Percentiles rank a stretch among this genome's conserved stretches.
phyloP scores from a whole-genome alignment of 1,140 invertebrate species.

The Coelopa frigida region DNA sequence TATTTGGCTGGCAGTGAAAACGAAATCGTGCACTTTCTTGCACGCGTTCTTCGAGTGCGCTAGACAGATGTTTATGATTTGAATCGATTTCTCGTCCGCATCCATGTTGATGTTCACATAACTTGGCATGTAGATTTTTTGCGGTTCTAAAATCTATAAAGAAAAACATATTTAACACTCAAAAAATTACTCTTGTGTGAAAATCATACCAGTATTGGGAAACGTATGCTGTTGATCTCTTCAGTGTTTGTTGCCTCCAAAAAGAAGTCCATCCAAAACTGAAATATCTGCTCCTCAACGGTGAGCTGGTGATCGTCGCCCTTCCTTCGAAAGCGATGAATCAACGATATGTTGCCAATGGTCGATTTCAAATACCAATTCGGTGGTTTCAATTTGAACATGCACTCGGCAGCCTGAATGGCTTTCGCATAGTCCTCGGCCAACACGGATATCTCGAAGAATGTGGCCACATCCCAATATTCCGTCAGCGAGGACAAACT shows the following conservation, averaged over 20 bases:
- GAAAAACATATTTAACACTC: conserved; percentile 15
- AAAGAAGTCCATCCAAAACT: conserved; percentile 99
- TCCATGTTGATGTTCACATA: conserved; percentile 92
- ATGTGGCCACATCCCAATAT: conserved; percentile 99
- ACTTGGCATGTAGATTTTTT: conserved; percentile 87
- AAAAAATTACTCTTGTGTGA: not conserved
- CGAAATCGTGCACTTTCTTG: conserved; percentile 85
- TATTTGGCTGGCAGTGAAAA: conserved; percentile 87
- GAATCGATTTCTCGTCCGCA: conserved; percentile 83
- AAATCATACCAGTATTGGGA: conserved; percentile 58
- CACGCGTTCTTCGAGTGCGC: conserved; percentile 68
- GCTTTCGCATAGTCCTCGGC: conserved; percentile 97
- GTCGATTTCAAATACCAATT: conserved; percentile 99
- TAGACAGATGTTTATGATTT: conserved; percentile 78
- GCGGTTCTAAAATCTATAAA: conserved; percentile 80
- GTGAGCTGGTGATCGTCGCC: conserved; percentile 57
- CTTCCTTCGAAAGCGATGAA: conserved; percentile 85
- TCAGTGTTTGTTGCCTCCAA: conserved; percentile 75
- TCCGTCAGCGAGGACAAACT: conserved; percentile 86
- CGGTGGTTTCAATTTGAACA: conserved; percentile 98
- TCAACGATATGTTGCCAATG: conserved; percentile 94
- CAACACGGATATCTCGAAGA: conserved; percentile 97
- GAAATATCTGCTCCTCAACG: conserved; percentile 82
- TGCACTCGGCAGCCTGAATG: conserved; percentile 94
- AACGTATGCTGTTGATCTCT: conserved; percentile 72